phyloP scores from a whole-genome alignment of 2,113 vertebrate species.

The Corvus cornix region DNA sequence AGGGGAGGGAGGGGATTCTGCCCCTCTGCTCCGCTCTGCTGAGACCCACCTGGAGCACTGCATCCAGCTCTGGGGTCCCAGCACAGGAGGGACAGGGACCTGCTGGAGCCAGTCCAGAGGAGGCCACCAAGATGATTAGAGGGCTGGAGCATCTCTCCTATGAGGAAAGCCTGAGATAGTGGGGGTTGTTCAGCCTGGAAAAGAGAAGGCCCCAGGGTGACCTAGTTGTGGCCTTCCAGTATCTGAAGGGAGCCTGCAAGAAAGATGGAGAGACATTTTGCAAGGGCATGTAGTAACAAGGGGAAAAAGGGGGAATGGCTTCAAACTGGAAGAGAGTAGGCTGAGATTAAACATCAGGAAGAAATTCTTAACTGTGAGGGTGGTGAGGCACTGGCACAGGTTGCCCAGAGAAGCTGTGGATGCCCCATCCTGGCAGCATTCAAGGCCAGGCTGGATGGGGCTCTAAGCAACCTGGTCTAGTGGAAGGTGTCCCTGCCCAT shows the following conservation, averaged over 20 bases:
- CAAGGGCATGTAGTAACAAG: background rate
- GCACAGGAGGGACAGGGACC: background rate
- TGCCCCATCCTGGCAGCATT: background rate
- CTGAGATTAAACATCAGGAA: background rate
- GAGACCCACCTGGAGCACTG: background rate
- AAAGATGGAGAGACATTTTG: background rate
- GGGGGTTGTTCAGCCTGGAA: background rate
- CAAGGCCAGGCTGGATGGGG: no score
- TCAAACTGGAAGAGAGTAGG: background rate
- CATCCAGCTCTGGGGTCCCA: background rate
- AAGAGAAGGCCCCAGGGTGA: background rate
- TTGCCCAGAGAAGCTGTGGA: background rate
- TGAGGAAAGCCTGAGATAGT: background rate
- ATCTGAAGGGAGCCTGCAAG: background rate
- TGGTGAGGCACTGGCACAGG: background rate
- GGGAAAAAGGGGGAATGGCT: background rate
- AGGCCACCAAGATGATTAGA: accelerated
- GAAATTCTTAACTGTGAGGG: background rate
- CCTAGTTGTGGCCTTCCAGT: background rate
- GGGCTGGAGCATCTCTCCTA: accelerated
- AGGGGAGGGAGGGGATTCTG: background rate
- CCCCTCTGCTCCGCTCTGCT: background rate
- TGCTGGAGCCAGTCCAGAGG: accelerated
- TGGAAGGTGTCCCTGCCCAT: background rate
- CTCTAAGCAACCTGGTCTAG: background rate